phyloP scores from a whole-genome alignment of 2,888 invertebrate genomes.

The Acleris holmiana region DNA sequence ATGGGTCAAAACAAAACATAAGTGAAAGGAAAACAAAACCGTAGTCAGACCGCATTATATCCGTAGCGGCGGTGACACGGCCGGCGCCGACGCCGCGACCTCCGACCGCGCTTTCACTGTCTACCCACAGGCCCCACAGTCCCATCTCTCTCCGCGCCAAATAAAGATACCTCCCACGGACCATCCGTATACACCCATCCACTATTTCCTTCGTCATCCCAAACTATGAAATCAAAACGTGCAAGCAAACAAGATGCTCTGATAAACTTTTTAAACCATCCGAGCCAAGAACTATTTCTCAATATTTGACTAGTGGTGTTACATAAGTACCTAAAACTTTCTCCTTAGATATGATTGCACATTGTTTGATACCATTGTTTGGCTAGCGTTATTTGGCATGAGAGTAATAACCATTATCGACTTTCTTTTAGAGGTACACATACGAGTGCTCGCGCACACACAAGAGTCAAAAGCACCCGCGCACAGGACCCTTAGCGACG shows the following conservation, averaged over 20 bases:
- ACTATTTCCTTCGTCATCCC: conserved; percentile 31
- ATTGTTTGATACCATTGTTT: conserved; percentile 54
- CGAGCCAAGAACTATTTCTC: conserved; percentile 28
- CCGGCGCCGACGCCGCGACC: conserved; percentile 51
- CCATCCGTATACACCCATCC: conserved; percentile 33
- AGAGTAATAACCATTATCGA: conserved; percentile 32
- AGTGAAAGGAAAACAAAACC: conserved; percentile 30
- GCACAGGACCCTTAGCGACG: conserved; percentile 22
- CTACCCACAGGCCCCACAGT: conserved; percentile 44
- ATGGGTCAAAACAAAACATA: conserved; percentile 3
- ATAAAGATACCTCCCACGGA: conserved; percentile 44
- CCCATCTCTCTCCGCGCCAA: conserved; percentile 49
- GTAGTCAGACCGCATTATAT: conserved; percentile 30
- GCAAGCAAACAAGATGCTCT: conserved; percentile 23
- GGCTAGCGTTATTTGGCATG: conserved; percentile 35
- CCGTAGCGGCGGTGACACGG: conserved; percentile 40
- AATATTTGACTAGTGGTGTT: conserved; percentile 26
- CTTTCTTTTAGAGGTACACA: conserved; percentile 29
- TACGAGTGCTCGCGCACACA: neutral
- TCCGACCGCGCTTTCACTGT: conserved; percentile 67
- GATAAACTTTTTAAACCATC: conserved; percentile 31
- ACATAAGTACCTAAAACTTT: conserved; percentile 49
- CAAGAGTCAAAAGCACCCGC: conserved; percentile 14
- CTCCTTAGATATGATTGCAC: conserved; percentile 46
- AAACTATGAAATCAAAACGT: neutral